Evolutionary conservation across 1,140 invertebrate species (phyloP).

Genomic region (Sminthurinus signatus): DNA sequence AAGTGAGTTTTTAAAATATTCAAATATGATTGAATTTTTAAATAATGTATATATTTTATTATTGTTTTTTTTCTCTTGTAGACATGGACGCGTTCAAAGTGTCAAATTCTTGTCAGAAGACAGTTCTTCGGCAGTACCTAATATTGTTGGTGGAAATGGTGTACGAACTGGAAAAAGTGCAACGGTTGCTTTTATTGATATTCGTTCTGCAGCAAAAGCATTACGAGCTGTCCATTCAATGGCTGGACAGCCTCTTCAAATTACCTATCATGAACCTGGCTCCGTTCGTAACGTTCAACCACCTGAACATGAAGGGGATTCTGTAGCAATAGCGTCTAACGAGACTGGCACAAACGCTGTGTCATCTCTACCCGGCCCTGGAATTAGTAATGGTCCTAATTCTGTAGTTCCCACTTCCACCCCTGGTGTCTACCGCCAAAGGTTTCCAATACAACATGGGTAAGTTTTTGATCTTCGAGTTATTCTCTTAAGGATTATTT

Average conservation of each 20-base stretch:
- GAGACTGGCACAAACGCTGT: slow-evolving; percentile 11
- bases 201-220: slow-evolving; percentile 89
- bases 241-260: slow-evolving; percentile 55
- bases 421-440: slow-evolving; percentile 30
- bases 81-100: slow-evolving; percentile 94
- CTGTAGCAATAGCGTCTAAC: background rate
- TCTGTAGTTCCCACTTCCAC: slow-evolving; percentile 18
- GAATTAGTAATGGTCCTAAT: slow-evolving; percentile 19
- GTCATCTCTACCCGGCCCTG: slow-evolving; percentile 18
- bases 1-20: too few species aligned
- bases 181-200: slow-evolving; percentile 93
- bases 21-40: too few species aligned
- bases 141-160: slow-evolving; percentile 49
- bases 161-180: slow-evolving; percentile 60
- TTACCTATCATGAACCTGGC: slow-evolving; percentile 86
- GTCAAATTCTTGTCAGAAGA: slow-evolving; percentile 75
- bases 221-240: slow-evolving; percentile 81
- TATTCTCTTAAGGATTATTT: too few species aligned
- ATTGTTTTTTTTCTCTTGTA: slow-evolving; percentile 49
- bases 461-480: slow-evolving; percentile 22
- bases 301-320: slow-evolving; percentile 1
- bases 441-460: slow-evolving; percentile 39
- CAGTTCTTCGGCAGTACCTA: slow-evolving; percentile 44
- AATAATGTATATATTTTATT: background rate
- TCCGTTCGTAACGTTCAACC: slow-evolving; percentile 49